Evolutionary conservation across 1,140 invertebrate genomes (phyloP).

Genomic region (Dolichoris vasculosae): DNA sequence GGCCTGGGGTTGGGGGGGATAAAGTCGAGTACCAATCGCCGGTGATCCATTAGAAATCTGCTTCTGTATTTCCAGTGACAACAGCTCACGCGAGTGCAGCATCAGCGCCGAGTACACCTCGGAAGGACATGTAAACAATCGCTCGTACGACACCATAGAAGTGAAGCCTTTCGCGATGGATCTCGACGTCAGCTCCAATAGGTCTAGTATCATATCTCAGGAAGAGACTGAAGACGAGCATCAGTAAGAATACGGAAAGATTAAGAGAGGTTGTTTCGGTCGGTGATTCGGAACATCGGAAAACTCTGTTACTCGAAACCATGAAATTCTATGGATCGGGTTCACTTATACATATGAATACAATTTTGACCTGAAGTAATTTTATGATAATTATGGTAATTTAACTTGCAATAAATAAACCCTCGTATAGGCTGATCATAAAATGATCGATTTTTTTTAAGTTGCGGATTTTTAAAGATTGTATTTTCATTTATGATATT

Average conservation of each 20-base stretch:
- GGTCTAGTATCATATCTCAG: slow-evolving; percentile 76
- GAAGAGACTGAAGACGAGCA: slow-evolving; percentile 70
- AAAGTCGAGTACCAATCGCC: slow-evolving; percentile 52
- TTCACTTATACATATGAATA: neutral
- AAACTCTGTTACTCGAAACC: too few relatives aligned
- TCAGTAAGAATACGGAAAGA: slow-evolving; percentile 5
- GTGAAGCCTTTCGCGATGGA: slow-evolving; percentile 76
- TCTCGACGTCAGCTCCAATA: slow-evolving; percentile 75
- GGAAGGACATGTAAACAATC: slow-evolving; percentile 59
- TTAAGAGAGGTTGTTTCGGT: neutral
- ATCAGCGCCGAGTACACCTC: slow-evolving; percentile 67
- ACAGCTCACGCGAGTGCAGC: slow-evolving; percentile 73
- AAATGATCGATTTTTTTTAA: neutral
- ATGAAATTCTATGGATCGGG: too few relatives aligned
- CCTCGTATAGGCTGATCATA: neutral
- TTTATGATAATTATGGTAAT: neutral
- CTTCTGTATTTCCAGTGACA: slow-evolving; percentile 76
- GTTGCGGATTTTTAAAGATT: neutral
- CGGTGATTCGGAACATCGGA: neutral
- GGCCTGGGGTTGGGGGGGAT: slow-evolving; percentile 27
- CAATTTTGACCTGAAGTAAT: neutral
- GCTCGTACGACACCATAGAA: slow-evolving; percentile 29
- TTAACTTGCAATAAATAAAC: neutral
- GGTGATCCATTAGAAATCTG: slow-evolving; percentile 71
- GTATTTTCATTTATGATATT: neutral